Conservation (phyloP, 2,888 invertebrate species). For the Cryptophagus acutangulus region DNA sequence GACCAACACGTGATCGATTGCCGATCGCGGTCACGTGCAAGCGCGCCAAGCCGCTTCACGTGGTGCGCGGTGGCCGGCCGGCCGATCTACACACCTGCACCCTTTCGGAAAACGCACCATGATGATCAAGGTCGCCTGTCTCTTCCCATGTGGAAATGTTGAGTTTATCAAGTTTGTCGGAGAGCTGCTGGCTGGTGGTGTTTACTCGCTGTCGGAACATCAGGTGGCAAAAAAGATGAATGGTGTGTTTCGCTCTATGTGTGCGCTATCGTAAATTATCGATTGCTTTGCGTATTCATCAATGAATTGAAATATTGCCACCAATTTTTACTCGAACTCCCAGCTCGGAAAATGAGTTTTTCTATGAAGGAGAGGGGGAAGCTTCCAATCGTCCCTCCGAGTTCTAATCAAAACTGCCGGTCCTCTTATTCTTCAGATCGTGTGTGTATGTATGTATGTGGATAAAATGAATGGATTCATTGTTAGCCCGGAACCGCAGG, state of each 20-base stretch:
- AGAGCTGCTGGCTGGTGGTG: constrained; percentile 16
- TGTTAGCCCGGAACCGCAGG: constrained; percentile 46
- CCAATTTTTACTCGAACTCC: too few species aligned
- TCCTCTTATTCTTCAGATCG: too few species aligned
- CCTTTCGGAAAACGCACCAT: too few species aligned
- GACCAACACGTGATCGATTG: constrained; percentile 34
- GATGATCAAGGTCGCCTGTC: not conserved
- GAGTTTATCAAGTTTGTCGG: not conserved
- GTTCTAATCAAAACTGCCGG: too few species aligned
- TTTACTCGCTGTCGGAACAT: constrained; percentile 34
- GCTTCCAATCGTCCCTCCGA: too few species aligned
- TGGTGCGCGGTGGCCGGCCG: constrained; percentile 30
- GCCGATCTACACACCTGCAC: too few species aligned
- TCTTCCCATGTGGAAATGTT: not conserved
- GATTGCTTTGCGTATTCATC: constrained; percentile 29
- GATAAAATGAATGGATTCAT: constrained; percentile 41
- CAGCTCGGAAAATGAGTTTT: too few species aligned
- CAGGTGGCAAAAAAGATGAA: constrained; percentile 40
- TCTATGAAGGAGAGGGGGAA: too few species aligned
- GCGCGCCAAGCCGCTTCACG: constrained; percentile 23
- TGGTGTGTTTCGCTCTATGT: constrained; percentile 29
- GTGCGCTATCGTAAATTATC: constrained; percentile 25
- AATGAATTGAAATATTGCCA: constrained; percentile 23
- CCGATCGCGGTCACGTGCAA: constrained; percentile 32
- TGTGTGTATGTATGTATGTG: constrained; percentile 30